Conservation (phyloP, 2,797 vertebrate genomes). For the Acanthopagrus latus region DNA sequence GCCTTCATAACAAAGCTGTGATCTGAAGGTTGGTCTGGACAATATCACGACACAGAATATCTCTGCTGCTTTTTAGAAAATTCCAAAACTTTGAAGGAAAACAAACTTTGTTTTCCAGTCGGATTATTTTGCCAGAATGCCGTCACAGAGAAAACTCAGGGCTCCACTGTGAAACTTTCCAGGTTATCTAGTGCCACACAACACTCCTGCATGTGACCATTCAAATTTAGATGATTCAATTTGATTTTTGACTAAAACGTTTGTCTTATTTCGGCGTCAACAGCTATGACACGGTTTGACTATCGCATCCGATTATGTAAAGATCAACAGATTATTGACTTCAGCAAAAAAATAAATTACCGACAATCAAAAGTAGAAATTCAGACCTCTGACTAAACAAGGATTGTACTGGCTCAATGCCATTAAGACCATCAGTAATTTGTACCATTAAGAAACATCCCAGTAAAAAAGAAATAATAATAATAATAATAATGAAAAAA, state of each 20-base stretch:
- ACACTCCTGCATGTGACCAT: too few relatives aligned
- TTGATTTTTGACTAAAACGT: too few relatives aligned
- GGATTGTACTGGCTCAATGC: neutral
- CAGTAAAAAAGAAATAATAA: too few relatives aligned
- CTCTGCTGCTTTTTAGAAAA: neutral
- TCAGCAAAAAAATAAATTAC: too few relatives aligned
- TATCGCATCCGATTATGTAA: too few relatives aligned
- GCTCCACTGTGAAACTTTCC: neutral
- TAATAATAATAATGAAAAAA: too few relatives aligned
- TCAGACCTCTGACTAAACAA: too few relatives aligned
- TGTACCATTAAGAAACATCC: neutral
- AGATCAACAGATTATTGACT: too few relatives aligned
- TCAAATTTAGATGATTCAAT: too few relatives aligned
- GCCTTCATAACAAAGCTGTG: neutral
- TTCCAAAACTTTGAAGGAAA: too few relatives aligned
- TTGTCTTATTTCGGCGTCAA: too few relatives aligned
- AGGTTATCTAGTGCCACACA: neutral
- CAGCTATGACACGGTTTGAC: too few relatives aligned
- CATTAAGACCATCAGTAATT: neutral
- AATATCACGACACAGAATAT: neutral
- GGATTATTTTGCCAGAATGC: neutral
- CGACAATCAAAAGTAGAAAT: neutral
- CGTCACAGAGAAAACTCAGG: neutral
- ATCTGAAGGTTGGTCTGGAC: neutral
- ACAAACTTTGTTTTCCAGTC: conserved; percentile 5